Evolutionary conservation across 2,888 invertebrate species (phyloP).

Genomic region (Acleris emargana): DNA sequence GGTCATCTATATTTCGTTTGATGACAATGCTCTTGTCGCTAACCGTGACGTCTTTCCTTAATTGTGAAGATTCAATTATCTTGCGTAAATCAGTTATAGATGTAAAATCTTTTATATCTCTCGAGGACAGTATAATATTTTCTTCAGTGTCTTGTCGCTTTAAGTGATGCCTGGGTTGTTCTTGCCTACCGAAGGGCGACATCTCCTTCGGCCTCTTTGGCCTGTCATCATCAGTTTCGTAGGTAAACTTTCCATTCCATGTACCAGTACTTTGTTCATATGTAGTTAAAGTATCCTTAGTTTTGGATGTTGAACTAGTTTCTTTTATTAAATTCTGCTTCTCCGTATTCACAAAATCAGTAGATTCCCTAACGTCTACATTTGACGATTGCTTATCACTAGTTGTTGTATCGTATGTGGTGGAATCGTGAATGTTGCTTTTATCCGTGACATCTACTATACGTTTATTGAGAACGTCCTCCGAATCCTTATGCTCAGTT

Average conservation of each 20-base stretch:
- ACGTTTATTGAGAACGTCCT: slow-evolving; percentile 57
- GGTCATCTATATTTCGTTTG: slow-evolving; percentile 75
- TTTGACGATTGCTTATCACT: slow-evolving; percentile 56
- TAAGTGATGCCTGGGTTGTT: slow-evolving; percentile 71
- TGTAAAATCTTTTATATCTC: slow-evolving; percentile 78
- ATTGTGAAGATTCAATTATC: slow-evolving; percentile 73
- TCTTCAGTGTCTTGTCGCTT: slow-evolving; percentile 78
- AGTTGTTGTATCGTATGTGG: slow-evolving; percentile 54
- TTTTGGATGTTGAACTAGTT: slow-evolving; percentile 61
- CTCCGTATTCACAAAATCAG: slow-evolving; percentile 72
- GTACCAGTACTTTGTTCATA: slow-evolving; percentile 78
- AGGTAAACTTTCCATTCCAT: slow-evolving; percentile 84
- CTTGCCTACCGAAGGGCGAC: slow-evolving; percentile 73
- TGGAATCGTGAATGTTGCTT: slow-evolving; percentile 48
- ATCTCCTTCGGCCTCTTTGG: slow-evolving; percentile 71
- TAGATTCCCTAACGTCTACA: slow-evolving; percentile 59
- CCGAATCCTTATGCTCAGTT: slow-evolving; percentile 61
- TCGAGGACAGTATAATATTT: slow-evolving; percentile 76
- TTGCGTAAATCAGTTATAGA: slow-evolving; percentile 76
- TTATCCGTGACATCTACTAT: slow-evolving; percentile 56
- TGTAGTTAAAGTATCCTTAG: slow-evolving; percentile 72
- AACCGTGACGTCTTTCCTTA: slow-evolving; percentile 72
- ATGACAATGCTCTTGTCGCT: slow-evolving; percentile 79
- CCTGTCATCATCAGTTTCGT: slow-evolving; percentile 77
- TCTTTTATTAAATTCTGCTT: slow-evolving; percentile 77